Evolutionary conservation across 1,140 invertebrate species (phyloP).

Genomic region (Gyrodactylus salaris): DNA sequence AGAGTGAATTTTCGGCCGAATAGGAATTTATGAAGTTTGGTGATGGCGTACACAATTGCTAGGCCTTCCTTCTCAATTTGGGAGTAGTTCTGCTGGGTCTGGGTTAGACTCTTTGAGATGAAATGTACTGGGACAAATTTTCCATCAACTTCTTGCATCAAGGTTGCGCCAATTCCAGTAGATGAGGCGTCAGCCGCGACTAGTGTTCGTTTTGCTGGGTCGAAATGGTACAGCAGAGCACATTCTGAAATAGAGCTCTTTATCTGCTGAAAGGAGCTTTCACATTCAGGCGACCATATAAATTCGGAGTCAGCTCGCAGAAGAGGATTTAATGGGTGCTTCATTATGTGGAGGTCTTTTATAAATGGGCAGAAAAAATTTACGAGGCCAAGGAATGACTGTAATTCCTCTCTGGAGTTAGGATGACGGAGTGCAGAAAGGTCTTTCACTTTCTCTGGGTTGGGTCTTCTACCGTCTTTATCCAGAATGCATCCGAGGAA

Average conservation of each 20-base stretch:
- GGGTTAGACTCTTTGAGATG: conserved; percentile 17
- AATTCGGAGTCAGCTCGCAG: conserved; percentile 9
- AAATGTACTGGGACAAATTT: conserved; percentile 14
- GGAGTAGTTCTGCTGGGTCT: conserved; percentile 18
- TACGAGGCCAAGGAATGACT: conserved; percentile 11
- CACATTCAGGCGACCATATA: conserved; percentile 8
- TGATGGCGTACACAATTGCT: conserved; percentile 23
- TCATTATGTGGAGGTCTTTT: conserved; percentile 8
- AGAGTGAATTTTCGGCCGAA: conserved; percentile 16
- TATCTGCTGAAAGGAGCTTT: conserved; percentile 8
- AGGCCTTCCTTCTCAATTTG: conserved; percentile 25
- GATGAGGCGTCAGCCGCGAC: conserved; percentile 14
- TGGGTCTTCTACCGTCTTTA: neutral
- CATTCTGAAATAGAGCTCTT: conserved; percentile 6
- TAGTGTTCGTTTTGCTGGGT: conserved; percentile 11
- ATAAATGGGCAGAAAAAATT: conserved; percentile 11
- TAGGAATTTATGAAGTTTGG: conserved; percentile 24
- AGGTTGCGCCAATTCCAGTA: conserved; percentile 14
- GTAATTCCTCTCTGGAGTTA: conserved; percentile 7
- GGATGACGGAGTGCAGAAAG: neutral
- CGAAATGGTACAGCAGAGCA: conserved; percentile 12
- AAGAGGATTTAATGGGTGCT: conserved; percentile 10
- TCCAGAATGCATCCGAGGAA: neutral
- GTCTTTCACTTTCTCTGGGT: neutral
- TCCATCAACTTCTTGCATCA: conserved; percentile 12